Percentiles rank a stretch among this genome's conserved stretches.
These are phyloP conservation scores for Prionace glauca DNA, from an alignment of 2,797 vertebrate species.

Conservation along the genomic window DNA sequence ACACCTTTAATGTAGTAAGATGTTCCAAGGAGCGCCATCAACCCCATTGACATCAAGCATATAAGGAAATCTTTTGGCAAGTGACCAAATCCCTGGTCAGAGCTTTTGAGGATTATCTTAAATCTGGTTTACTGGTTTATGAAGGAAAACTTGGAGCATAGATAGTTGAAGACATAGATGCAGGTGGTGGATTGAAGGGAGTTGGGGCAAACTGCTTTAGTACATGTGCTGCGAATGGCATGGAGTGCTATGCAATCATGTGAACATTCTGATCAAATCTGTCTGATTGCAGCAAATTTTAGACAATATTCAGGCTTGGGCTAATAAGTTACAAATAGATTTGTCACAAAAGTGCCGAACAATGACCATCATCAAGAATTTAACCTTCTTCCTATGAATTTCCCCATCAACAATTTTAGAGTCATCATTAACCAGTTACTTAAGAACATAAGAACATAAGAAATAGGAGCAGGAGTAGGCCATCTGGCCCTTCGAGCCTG, in stretches of 20 bases:
- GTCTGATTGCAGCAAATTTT: too few species aligned
- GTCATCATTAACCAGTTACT: too few species aligned
- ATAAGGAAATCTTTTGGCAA: not conserved
- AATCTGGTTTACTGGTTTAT: not conserved
- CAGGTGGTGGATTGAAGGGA: not conserved
- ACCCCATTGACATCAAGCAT: not conserved
- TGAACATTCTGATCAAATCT: too few species aligned
- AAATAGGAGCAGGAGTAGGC: too few species aligned
- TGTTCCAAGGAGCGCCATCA: not conserved
- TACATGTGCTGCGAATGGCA: not conserved
- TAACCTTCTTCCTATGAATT: too few species aligned
- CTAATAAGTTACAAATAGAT: too few species aligned
- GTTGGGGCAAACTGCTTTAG: not conserved
- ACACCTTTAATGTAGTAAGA: not conserved
- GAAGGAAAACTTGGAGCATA: not conserved
- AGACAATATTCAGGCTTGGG: too few species aligned
- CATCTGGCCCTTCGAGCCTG: too few species aligned
- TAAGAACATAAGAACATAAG: too few species aligned
- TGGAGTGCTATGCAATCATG: not conserved
- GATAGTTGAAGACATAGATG: not conserved
- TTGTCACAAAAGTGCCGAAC: too few species aligned
- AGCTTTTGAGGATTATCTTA: not conserved
- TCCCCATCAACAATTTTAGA: too few species aligned
- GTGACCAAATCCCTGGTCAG: not conserved
- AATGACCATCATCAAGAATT: too few species aligned